Percentiles rank a stretch among this genome's conserved stretches.
Conservation (phyloP, 2,888 invertebrate species). For the Sipha maydis region DNA sequence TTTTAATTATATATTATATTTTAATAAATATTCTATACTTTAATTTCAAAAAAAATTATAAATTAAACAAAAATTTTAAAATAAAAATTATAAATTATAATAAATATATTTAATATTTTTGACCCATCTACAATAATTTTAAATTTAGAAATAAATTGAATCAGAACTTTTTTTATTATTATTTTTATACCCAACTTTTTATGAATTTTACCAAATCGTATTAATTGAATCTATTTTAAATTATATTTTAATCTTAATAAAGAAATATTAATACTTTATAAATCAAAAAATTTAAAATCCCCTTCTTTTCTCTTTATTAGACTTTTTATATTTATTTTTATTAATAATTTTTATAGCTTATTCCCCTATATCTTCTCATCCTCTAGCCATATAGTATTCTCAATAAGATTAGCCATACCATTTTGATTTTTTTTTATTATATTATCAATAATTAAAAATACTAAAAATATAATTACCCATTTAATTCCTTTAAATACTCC, state of each 20-base stretch:
- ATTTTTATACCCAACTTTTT: too few species aligned
- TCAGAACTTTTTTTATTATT: too few species aligned
- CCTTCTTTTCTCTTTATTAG: too few species aligned
- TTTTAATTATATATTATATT: background rate
- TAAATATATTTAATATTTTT: background rate
- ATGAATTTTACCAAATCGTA: too few species aligned
- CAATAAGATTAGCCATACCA: background rate
- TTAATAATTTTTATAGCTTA: background rate
- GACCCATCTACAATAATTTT: background rate
- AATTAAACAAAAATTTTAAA: background rate
- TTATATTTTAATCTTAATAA: too few species aligned
- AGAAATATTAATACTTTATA: too few species aligned
- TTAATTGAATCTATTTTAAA: too few species aligned
- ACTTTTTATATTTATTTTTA: background rate
- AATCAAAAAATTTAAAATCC: background rate
- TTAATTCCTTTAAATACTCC: too few species aligned
- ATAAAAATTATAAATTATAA: background rate
- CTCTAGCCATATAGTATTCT: background rate
- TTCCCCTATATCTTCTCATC: background rate
- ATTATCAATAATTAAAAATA: background rate
- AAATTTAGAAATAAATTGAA: too few species aligned
- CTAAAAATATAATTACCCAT: background rate
- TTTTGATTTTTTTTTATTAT: background rate
- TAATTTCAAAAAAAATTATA: background rate
- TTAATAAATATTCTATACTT: background rate